These are phyloP conservation scores for Idaea dimidiata DNA, from an alignment of 2,888 invertebrate species.

Conservation along the genomic window DNA sequence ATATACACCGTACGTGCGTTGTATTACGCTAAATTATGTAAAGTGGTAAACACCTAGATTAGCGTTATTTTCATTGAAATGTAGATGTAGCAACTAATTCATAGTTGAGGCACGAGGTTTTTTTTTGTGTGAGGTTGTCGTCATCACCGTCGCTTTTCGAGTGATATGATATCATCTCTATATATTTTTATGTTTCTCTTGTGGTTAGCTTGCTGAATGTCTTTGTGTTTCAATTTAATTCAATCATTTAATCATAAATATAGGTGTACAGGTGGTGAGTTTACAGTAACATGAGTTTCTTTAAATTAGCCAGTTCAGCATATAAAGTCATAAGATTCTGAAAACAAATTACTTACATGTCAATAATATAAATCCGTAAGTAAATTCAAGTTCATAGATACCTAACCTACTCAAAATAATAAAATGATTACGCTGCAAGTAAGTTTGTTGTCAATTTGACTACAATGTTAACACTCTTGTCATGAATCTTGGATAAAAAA, in stretches of 20 bases:
- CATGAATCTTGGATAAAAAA: background rate
- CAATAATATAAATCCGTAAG: too few relatives aligned
- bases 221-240: background rate
- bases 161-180: constrained; percentile 35
- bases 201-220: background rate
- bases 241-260: too few relatives aligned
- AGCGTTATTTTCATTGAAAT: constrained; percentile 13
- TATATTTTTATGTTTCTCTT: background rate
- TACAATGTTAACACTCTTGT: background rate
- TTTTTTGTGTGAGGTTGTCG: constrained; percentile 19
- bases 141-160: constrained; percentile 25
- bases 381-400: too few relatives aligned
- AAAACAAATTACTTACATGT: too few relatives aligned
- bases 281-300: too few relatives aligned
- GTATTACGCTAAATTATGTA: constrained; percentile 15
- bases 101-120: constrained; percentile 12
- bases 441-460: background rate
- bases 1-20: constrained; percentile 17
- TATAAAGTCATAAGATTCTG: too few relatives aligned
- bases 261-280: too few relatives aligned
- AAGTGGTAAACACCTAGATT: constrained; percentile 11
- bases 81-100: constrained; percentile 16
- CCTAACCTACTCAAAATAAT: too few relatives aligned
- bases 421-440: background rate
- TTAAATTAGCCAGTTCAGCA: too few relatives aligned